Evolutionary conservation across 2,888 invertebrate genomes (phyloP).

Genomic region (Slavum lentiscoides): DNA sequence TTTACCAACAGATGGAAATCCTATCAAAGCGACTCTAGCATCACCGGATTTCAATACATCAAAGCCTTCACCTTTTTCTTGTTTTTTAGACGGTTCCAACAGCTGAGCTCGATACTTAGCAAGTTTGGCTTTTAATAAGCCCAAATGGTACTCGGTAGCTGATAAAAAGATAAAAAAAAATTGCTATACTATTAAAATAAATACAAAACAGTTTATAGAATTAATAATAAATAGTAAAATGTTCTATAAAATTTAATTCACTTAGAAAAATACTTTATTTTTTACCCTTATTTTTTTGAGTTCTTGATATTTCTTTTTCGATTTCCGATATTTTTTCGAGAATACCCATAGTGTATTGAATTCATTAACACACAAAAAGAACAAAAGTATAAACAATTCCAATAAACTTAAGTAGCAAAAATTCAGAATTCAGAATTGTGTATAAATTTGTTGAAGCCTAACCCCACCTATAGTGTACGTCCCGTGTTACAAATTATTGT

Average conservation of each 20-base stretch:
- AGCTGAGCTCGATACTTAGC: slow-evolving; percentile 94
- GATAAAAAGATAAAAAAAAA: slow-evolving; percentile 57
- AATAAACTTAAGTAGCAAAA: not conserved
- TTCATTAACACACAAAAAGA: slow-evolving; percentile 12
- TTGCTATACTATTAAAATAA: not conserved
- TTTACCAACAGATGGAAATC: slow-evolving; percentile 98
- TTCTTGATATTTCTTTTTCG: slow-evolving; percentile 95
- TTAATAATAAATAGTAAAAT: not conserved
- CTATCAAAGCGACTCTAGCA: slow-evolving; percentile 95
- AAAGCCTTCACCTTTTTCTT: slow-evolving; percentile 95
- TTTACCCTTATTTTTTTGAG: slow-evolving; percentile 98
- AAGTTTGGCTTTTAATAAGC: slow-evolving; percentile 92
- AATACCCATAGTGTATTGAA: slow-evolving; percentile 81
- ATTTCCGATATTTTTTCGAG: slow-evolving; percentile 98
- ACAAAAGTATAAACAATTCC: not conserved
- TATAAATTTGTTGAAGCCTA: not conserved
- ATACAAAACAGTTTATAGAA: not conserved
- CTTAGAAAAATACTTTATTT: not conserved
- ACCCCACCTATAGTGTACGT: not conserved
- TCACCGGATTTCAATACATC: slow-evolving; percentile 99
- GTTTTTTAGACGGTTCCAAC: slow-evolving; percentile 90
- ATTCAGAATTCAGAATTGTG: not conserved
- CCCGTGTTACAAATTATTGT: not conserved
- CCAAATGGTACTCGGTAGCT: slow-evolving; percentile 99
- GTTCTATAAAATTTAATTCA: not conserved